These are phyloP conservation scores for Xestoiulus laeticollis DNA, from an alignment of 2,888 invertebrate genomes.

Conservation along the genomic window DNA sequence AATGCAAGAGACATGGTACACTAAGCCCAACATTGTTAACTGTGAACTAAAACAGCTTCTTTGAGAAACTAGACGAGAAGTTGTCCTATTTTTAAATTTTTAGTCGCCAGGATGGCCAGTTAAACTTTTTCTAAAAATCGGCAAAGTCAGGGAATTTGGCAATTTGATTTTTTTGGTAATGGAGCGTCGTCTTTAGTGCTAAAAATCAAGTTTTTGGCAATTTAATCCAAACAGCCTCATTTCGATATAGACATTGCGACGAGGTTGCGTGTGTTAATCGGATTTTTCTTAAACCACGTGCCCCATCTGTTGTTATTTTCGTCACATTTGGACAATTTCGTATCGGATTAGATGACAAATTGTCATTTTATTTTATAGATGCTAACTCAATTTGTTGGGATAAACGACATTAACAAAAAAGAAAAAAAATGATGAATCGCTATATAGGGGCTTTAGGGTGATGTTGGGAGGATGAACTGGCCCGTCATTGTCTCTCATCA, in stretches of 20 bases:
- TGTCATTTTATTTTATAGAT: slow-evolving; percentile 20
- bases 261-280: not conserved
- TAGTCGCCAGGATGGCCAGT: not conserved
- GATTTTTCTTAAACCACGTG: not conserved
- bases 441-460: not conserved
- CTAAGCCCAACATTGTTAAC: too few species aligned
- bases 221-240: not conserved
- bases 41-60: too few species aligned
- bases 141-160: not conserved
- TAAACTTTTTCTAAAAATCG: not conserved
- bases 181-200: not conserved
- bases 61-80: too few species aligned
- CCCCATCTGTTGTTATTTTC: not conserved
- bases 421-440: not conserved
- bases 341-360: slow-evolving; percentile 12
- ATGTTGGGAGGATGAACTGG: not conserved
- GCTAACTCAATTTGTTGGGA: not conserved
- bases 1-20: too few species aligned
- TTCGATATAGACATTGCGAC: not conserved
- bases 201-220: not conserved
- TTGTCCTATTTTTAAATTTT: too few species aligned
- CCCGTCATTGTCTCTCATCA: not conserved
- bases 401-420: slow-evolving; percentile 16
- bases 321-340: slow-evolving; percentile 26
- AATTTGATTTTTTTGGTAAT: too few species aligned